phyloP scores from a whole-genome alignment of 1,140 invertebrate species.

The Drosophila mojavensis region DNA sequence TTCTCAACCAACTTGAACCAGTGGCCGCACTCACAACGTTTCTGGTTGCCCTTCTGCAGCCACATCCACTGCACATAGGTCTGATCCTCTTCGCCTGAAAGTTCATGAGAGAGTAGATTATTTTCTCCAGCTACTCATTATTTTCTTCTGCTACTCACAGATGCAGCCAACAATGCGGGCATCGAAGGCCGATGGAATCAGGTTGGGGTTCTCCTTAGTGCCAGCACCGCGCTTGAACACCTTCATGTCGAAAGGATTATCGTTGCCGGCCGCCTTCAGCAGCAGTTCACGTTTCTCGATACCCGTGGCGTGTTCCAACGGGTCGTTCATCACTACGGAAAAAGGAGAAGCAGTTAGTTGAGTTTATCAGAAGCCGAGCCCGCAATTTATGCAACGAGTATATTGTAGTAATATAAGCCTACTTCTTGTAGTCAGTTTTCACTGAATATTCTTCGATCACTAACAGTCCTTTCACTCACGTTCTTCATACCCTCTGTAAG shows the following conservation, averaged over 20 bases:
- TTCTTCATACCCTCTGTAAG: too few relatives aligned
- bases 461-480: too few relatives aligned
- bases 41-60: constrained; percentile 93
- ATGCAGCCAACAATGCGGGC: constrained; percentile 97
- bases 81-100: constrained; percentile 93
- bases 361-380: not conserved
- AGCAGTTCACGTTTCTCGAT: constrained; percentile 95
- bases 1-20: constrained; percentile 97
- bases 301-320: constrained; percentile 96
- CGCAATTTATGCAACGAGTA: not conserved
- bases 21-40: constrained; percentile 97
- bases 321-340: constrained; percentile 90
- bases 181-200: constrained; percentile 95
- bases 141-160: too few relatives aligned
- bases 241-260: constrained; percentile 95
- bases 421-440: too few relatives aligned
- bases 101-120: not conserved
- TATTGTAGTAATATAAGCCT: not conserved
- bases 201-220: constrained; percentile 93
- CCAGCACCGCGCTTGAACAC: constrained; percentile 91
- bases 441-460: too few relatives aligned
- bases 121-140: too few relatives aligned
- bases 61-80: constrained; percentile 96
- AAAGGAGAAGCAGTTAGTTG: not conserved
- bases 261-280: constrained; percentile 92